Conservation (phyloP, 2,888 invertebrate species). For the Morinoia aosen region DNA sequence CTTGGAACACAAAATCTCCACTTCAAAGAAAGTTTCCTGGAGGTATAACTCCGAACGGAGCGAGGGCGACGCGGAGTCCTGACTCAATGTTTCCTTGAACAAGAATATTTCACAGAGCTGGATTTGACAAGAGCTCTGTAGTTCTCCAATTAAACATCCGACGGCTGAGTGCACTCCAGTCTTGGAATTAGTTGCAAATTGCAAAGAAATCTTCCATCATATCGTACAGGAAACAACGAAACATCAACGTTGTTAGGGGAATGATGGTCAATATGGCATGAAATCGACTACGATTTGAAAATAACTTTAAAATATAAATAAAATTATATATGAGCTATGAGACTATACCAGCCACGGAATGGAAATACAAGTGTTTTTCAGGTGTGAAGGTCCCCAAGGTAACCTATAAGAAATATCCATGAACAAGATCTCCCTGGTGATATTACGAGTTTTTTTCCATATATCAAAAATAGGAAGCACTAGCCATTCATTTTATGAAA, state of each 20-base stretch:
- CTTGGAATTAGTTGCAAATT: neutral
- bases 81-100: neutral
- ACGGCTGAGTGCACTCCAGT: neutral
- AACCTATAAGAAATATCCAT: too few species aligned
- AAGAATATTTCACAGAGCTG: neutral
- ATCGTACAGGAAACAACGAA: neutral
- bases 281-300: neutral
- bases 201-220: neutral
- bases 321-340: too few species aligned
- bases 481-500: too few species aligned
- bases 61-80: neutral
- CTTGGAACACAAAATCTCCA: too few species aligned
- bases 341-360: too few species aligned
- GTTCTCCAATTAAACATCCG: neutral
- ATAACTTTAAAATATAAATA: too few species aligned
- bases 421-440: too few species aligned
- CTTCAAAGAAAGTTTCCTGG: neutral
- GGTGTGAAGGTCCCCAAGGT: too few species aligned
- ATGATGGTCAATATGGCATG: neutral
- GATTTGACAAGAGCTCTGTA: neutral
- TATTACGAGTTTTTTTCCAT: too few species aligned
- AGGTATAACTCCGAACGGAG: neutral
- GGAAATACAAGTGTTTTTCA: too few species aligned
- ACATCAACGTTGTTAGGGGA: neutral
- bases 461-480: too few species aligned